Evolutionary conservation across 2,797 vertebrate species (phyloP), one percentile per base, ranked within the genome.

Genomic region (Emys orbicularis): DNA sequence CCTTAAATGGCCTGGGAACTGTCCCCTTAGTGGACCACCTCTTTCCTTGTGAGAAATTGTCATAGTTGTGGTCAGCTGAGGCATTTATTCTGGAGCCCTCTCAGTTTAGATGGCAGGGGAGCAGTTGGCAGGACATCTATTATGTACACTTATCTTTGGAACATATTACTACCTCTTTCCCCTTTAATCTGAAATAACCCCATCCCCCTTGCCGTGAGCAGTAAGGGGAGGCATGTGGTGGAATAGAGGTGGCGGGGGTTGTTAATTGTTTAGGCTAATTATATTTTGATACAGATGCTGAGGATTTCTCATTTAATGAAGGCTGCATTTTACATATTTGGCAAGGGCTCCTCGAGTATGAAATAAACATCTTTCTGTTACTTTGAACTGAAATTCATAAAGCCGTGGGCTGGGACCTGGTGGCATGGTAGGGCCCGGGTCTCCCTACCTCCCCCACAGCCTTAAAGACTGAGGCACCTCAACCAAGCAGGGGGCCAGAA

Each of bases 301-400:
- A 29, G 95, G 91, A 8, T 27, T 54, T 88, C 74, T 37, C 2
- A 23, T 56, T 57, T n/a, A 79, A 83, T n/a, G 10, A 57, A 57
- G 56, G 4, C 56, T 57, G 27, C 27, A 65, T 87, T 91, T 92
- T 29, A 86, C 92, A 82, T 53, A 74, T 12, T 74, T 82, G 57
- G 29, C 47, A 88, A 90, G 25, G 6, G 88, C 65, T 91, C 82
- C 27, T 79, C 44, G 16, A 88, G 80, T 12, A 34, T 68, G 7
- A n/a, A 68, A 68, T 68, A 68, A 68, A 68, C 6, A 34, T 34
- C 34, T 68, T 37, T 81, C 15, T 77, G 25, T 61, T 91, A 83
- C 88, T 96, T 90, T 88, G 68, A 91, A 87, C 86, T 89, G 79
- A 91, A 91, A 86, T 81, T 81, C 94, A 93, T 31, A 65, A 34